phyloP scores from a whole-genome alignment of 37 sponge, comb jelly and placozoan species.

The Aplysina aerophoba region DNA sequence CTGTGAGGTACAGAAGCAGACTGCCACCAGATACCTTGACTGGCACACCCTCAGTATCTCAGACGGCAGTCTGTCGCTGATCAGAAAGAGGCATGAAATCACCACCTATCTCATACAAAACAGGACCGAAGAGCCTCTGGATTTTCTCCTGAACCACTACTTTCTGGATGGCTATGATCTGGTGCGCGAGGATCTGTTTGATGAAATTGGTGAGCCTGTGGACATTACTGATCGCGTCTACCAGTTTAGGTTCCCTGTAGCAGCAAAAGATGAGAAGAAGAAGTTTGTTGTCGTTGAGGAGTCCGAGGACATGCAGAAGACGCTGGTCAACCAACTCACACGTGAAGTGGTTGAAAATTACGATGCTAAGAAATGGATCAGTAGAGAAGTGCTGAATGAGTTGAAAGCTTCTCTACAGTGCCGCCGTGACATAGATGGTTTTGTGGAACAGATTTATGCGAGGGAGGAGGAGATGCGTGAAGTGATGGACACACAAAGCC shows the following conservation, averaged over 20 bases:
- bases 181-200: conserved; percentile 60
- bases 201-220: conserved; percentile 90
- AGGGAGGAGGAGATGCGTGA: conserved; percentile 86
- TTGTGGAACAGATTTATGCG: conserved; percentile 45
- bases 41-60: background rate
- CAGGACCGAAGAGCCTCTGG: conserved; percentile 66
- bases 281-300: conserved; percentile 70
- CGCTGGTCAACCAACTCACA: conserved; percentile 23
- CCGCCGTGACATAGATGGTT: background rate
- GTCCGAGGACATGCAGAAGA: conserved; percentile 39
- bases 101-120: conserved; percentile 78
- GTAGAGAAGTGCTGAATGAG: conserved; percentile 1
- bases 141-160: conserved; percentile 89
- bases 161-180: conserved; percentile 87
- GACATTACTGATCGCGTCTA: conserved; percentile 91
- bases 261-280: conserved; percentile 75
- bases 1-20: conserved; percentile 68
- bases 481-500: conserved; percentile 57
- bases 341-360: conserved; percentile 34
- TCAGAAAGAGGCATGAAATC: conserved; percentile 36
- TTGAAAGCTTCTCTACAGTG: conserved; percentile 10
- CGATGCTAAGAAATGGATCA: conserved; percentile 36
- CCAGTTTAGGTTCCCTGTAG: conserved; percentile 84
- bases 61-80: background rate
- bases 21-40: conserved; percentile 51